Conservation (phyloP, 1,140 invertebrate species). For the Hesperophylax magnus region DNA sequence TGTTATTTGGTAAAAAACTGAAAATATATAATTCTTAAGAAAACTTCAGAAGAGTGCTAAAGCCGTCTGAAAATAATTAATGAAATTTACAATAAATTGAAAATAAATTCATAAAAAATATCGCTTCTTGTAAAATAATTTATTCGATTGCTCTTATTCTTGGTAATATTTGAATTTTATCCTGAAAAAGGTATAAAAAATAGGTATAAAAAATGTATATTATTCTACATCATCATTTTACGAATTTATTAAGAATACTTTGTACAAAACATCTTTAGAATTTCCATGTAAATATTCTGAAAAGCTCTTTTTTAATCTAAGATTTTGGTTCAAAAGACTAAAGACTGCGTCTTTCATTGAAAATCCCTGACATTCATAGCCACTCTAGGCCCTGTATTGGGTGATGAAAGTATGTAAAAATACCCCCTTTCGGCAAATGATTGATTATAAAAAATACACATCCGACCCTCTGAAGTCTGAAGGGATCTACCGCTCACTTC, state of each 20-base stretch:
- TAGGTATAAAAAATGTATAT: too few species aligned
- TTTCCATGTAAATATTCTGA: neutral
- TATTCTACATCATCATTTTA: too few species aligned
- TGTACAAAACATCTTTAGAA: conserved; percentile 3
- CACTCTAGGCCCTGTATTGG: neutral
- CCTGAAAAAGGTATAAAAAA: too few species aligned
- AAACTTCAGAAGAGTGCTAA: too few species aligned
- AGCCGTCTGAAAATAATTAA: too few species aligned
- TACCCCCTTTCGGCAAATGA: conserved; percentile 32
- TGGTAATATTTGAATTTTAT: too few species aligned
- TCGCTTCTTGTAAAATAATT: too few species aligned
- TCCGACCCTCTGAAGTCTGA: neutral
- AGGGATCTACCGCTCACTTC: neutral
- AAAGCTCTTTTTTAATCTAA: conserved; percentile 3
- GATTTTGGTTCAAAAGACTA: neutral
- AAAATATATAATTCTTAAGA: too few species aligned
- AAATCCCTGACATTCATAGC: conserved; percentile 18
- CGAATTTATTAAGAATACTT: neutral
- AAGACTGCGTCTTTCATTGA: conserved; percentile 26
- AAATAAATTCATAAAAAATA: too few species aligned
- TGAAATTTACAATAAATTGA: too few species aligned
- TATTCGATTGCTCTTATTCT: too few species aligned
- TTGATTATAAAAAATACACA: conserved; percentile 44
- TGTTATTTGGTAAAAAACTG: too few species aligned
- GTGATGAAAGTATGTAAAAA: conserved; percentile 39